A percentile compares a stretch with the other conserved stretches of the same genome.
Evolutionary conservation across 2,888 invertebrate species (phyloP).

Genomic region (Lasioglossum calceatum): DNA sequence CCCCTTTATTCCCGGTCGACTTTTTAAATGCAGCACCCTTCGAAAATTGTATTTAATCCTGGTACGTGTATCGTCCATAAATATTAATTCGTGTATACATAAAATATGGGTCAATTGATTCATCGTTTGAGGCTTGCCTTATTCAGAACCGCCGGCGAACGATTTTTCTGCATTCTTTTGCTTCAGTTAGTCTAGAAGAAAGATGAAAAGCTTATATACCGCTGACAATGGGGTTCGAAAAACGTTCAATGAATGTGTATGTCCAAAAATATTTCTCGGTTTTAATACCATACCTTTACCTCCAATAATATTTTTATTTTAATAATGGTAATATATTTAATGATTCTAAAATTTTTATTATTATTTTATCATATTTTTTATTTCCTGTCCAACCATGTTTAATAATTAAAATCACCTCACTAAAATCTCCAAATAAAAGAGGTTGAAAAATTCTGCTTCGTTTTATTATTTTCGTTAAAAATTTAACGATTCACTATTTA

Average conservation of each 20-base stretch:
- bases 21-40: slow-evolving; percentile 42
- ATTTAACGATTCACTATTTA: neutral
- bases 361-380: neutral
- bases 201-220: neutral
- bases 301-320: neutral
- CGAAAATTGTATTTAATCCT: slow-evolving; percentile 30
- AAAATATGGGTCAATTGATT: slow-evolving; percentile 50
- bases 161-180: neutral
- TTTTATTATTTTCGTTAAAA: neutral
- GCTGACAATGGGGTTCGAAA: neutral
- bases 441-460: neutral
- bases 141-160: slow-evolving; percentile 1
- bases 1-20: neutral
- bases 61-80: slow-evolving; percentile 33
- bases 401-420: too few relatives aligned
- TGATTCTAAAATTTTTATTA: too few relatives aligned
- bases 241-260: neutral
- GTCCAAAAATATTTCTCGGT: neutral
- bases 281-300: neutral
- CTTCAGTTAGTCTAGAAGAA: neutral
- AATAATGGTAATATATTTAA: too few relatives aligned
- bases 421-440: neutral
- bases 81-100: slow-evolving; percentile 31
- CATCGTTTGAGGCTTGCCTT: slow-evolving; percentile 4
- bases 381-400: neutral